phyloP scores from a whole-genome alignment of 2,797 vertebrate species.

The Spondyliosoma cantharus region DNA sequence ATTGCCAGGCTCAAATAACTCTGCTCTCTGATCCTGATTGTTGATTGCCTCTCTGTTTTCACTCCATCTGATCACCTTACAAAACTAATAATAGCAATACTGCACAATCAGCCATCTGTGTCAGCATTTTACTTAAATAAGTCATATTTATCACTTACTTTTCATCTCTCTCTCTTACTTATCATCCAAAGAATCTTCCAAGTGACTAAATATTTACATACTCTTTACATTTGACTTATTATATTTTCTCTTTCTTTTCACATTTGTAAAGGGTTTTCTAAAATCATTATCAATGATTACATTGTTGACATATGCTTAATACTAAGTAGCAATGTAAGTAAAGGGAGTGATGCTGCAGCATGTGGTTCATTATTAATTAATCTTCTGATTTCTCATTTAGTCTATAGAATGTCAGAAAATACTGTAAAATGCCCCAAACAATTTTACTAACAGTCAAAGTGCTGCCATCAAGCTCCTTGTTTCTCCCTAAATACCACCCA shows the following conservation, averaged over 20 bases:
- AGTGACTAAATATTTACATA: neutral
- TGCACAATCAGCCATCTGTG: constrained; percentile 17
- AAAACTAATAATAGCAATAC: constrained; percentile 42
- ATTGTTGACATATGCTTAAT: neutral
- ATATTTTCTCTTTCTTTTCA: neutral
- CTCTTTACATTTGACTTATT: neutral
- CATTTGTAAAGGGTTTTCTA: neutral
- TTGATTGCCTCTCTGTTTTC: constrained; percentile 68
- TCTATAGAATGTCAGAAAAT: neutral
- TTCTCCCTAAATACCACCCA: neutral
- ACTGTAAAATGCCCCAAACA: neutral
- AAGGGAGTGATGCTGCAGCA: neutral
- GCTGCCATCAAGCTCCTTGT: neutral
- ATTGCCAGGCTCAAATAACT: constrained; percentile 69
- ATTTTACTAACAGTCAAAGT: neutral
- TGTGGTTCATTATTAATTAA: neutral
- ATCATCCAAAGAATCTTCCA: neutral
- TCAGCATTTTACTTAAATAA: constrained; percentile 6
- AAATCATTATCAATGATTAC: neutral
- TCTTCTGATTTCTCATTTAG: neutral
- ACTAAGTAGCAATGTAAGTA: neutral
- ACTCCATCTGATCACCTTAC: constrained; percentile 56
- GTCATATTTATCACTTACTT: neutral
- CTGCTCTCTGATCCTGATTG: constrained; percentile 60
- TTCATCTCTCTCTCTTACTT: too few species aligned